Conservation (phyloP, 2,797 vertebrate species). For the Onychomys arenicola region DNA sequence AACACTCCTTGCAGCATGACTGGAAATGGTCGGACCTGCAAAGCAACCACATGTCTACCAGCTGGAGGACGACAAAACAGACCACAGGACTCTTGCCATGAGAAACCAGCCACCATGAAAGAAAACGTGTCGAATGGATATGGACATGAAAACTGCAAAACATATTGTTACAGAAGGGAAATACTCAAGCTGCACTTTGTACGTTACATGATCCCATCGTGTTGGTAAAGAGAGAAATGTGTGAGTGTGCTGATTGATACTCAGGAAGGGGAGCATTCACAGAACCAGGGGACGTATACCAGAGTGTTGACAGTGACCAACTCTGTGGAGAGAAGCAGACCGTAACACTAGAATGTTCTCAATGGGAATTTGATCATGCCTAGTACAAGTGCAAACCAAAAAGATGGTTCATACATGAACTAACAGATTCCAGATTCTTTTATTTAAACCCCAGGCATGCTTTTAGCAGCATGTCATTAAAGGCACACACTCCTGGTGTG, state of each 20-base stretch:
- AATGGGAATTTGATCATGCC: neutral
- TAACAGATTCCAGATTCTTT: constrained; percentile 49
- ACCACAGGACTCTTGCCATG: neutral
- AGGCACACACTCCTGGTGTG: neutral
- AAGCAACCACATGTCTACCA: neutral
- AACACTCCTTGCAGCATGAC: neutral
- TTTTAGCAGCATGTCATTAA: neutral
- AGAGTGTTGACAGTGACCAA: neutral
- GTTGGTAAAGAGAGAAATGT: neutral
- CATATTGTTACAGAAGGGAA: neutral
- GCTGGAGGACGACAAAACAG: neutral
- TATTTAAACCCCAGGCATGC: neutral
- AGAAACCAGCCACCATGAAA: neutral
- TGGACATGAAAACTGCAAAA: neutral
- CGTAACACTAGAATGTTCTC: neutral
- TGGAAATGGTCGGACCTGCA: neutral
- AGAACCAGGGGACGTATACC: neutral
- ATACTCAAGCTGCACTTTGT: neutral
- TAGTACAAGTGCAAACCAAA: constrained; percentile 11
- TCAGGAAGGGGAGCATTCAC: neutral
- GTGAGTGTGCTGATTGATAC: neutral
- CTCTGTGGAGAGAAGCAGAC: neutral
- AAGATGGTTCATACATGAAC: neutral
- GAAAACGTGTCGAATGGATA: neutral
- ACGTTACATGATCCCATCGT: neutral